A percentile compares a stretch with the other conserved stretches of the same genome.
These are phyloP conservation scores for Aphidoletes aphidimyza DNA, from an alignment of 2,888 invertebrate species.

Conservation along the genomic window DNA sequence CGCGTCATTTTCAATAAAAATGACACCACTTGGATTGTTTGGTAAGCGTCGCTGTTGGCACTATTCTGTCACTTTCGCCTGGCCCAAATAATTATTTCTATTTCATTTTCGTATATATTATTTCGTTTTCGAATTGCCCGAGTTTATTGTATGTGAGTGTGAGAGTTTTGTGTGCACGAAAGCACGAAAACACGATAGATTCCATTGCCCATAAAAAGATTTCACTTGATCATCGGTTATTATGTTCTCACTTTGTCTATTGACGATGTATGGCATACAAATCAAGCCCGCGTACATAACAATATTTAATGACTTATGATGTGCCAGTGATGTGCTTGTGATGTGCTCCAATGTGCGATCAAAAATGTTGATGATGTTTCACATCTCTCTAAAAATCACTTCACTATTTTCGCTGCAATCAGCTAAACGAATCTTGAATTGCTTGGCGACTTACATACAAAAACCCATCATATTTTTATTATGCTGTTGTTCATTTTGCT, in stretches of 20 bases:
- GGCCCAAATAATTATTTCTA: no score
- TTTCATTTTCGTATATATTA: no score
- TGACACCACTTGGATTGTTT: background rate
- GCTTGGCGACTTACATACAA: slow-evolving; percentile 37
- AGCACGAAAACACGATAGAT: no score
- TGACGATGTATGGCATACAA: background rate
- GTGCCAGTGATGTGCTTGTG: background rate
- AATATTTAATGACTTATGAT: background rate
- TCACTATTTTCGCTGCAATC: slow-evolving; percentile 10
- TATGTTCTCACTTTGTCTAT: slow-evolving; percentile 37
- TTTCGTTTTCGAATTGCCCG: no score
- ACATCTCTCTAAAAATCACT: background rate
- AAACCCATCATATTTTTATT: slow-evolving; percentile 43
- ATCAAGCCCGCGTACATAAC: background rate
- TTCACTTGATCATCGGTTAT: slow-evolving; percentile 41
- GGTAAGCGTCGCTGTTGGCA: background rate
- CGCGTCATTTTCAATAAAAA: slow-evolving; percentile 30
- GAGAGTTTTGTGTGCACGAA: background rate
- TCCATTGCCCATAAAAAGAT: background rate
- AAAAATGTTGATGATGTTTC: background rate
- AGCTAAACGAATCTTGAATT: slow-evolving; percentile 22
- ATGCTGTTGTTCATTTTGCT: background rate
- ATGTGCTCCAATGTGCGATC: no score
- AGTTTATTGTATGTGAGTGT: no score
- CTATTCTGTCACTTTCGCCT: slow-evolving; percentile 19